Conservation (phyloP, 37 sponge, comb jelly and placozoan species). For the Chondrilla cf. caribensis region DNA sequence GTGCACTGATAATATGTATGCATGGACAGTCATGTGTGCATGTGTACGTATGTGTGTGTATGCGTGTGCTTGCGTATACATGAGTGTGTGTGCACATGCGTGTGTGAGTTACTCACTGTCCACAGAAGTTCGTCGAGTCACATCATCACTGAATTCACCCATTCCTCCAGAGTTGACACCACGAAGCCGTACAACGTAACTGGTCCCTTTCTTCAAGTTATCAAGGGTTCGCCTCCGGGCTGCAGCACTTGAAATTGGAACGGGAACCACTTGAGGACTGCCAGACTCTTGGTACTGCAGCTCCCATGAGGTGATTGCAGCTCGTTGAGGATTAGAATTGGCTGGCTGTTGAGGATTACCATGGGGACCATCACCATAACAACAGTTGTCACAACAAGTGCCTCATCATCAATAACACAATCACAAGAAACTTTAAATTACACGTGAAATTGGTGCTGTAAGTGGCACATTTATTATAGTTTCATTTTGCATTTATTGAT, state of each 20-base stretch:
- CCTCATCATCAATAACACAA: too few species aligned
- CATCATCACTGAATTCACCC: not conserved
- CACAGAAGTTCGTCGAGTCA: not conserved
- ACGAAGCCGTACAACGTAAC: not conserved
- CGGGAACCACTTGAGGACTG: not conserved
- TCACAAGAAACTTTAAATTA: too few species aligned
- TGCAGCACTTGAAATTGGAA: not conserved
- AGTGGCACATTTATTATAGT: too few species aligned
- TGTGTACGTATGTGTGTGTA: too few species aligned
- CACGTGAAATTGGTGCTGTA: too few species aligned
- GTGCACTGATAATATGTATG: too few species aligned
- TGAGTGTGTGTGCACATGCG: too few species aligned
- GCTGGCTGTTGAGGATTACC: not conserved
- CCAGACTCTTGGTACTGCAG: not conserved
- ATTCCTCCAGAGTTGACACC: slow-evolving; percentile 3
- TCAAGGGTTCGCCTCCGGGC: not conserved
- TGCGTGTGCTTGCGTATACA: too few species aligned
- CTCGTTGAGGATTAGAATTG: not conserved
- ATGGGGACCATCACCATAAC: not conserved
- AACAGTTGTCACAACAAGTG: not conserved
- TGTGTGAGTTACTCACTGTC: slow-evolving; percentile 13
- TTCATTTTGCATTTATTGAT: too few species aligned
- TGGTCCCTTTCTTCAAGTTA: not conserved
- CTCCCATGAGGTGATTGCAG: slow-evolving; percentile 2
- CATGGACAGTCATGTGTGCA: too few species aligned